Evolutionary conservation across 2,113 vertebrate species (phyloP).

Genomic region (Dipodomys stephensi): DNA sequence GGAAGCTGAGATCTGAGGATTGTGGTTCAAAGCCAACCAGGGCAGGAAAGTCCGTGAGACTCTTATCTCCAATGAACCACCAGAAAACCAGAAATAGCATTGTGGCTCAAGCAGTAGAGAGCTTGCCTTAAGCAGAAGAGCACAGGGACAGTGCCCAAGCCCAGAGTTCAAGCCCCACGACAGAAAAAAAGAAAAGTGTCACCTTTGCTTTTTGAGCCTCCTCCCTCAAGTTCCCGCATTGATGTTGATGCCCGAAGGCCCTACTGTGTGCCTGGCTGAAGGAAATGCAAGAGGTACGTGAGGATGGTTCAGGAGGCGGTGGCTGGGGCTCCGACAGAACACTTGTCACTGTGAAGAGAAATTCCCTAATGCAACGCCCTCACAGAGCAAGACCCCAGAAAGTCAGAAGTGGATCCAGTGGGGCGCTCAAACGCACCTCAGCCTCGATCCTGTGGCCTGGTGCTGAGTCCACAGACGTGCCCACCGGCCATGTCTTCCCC

Average conservation of each 20-base stretch:
- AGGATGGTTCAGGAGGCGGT: background rate
- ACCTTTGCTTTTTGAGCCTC: background rate
- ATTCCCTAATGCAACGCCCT: background rate
- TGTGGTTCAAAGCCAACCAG: background rate
- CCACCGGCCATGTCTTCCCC: too few species aligned
- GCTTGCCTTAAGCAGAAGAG: too few species aligned
- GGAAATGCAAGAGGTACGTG: rapidly evolving
- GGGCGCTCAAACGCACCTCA: rapidly evolving
- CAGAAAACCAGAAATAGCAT: too few species aligned
- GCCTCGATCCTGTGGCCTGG: rapidly evolving
- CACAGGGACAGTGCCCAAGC: too few species aligned
- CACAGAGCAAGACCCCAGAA: background rate
- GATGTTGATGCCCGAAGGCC: background rate
- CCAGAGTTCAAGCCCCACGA: too few species aligned
- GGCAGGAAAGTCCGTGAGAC: too few species aligned
- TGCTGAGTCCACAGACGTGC: too few species aligned
- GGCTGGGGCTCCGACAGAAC: background rate
- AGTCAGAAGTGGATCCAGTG: too few species aligned
- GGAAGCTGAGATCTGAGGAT: too few species aligned
- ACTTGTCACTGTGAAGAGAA: background rate
- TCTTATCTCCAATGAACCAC: too few species aligned
- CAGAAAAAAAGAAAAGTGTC: too few species aligned
- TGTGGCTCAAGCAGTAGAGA: too few species aligned
- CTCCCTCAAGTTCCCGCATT: background rate
- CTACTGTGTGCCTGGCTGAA: background rate